Conservation (phyloP, 2,888 invertebrate genomes). For the Pristionchus entomophagus region DNA sequence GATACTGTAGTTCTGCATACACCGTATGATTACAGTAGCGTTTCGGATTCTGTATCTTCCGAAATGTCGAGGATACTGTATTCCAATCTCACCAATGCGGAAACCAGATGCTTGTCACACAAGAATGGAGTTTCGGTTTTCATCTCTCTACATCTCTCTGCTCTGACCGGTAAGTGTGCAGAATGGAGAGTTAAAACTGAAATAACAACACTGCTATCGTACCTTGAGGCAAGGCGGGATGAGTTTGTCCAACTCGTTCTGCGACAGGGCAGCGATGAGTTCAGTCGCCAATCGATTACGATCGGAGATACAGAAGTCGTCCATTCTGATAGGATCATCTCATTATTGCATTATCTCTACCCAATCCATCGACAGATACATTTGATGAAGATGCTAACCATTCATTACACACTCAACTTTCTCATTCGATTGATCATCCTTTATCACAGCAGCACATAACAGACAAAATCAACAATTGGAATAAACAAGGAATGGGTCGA, state of each 20-base stretch:
- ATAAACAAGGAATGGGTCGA: neutral
- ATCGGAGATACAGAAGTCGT: constrained; percentile 30
- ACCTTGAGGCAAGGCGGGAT: constrained; percentile 43
- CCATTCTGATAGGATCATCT: constrained; percentile 2
- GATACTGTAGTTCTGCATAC: neutral
- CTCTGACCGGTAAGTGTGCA: too few relatives aligned
- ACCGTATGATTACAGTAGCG: neutral
- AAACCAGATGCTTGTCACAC: too few relatives aligned
- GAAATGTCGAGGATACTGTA: neutral
- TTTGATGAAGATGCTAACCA: neutral
- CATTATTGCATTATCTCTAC: neutral
- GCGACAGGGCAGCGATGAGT: constrained; percentile 34
- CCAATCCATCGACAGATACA: neutral
- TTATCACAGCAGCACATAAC: neutral
- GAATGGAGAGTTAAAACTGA: too few relatives aligned
- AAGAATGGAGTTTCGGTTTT: too few relatives aligned
- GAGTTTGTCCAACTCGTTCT: constrained; percentile 11
- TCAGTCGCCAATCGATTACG: constrained; percentile 37
- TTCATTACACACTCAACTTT: neutral
- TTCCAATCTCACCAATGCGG: too few relatives aligned
- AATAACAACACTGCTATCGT: too few relatives aligned
- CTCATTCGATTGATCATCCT: neutral
- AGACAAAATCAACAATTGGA: constrained; percentile 1
- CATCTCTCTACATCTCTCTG: too few relatives aligned
- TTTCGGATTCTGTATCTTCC: neutral